phyloP scores from a whole-genome alignment of 64 coral and sea anemone genomes.

The Actinia tenebrosa region DNA sequence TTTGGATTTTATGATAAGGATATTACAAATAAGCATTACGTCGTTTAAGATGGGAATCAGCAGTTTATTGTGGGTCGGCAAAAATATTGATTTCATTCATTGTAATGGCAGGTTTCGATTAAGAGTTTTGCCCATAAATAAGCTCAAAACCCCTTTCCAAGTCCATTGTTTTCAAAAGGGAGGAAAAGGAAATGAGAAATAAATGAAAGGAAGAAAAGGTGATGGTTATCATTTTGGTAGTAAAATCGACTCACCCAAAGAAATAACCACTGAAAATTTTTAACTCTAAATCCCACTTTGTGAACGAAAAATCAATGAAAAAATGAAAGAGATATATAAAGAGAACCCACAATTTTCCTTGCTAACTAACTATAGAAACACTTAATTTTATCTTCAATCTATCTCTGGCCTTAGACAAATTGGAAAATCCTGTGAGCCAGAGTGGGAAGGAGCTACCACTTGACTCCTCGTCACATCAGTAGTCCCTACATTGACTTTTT shows the following conservation, averaged over 20 bases:
- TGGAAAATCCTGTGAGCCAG: neutral
- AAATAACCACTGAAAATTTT: no score
- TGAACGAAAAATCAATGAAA: neutral
- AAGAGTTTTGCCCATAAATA: neutral
- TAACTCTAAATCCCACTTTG: no score
- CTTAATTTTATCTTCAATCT: neutral
- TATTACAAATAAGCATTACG: neutral
- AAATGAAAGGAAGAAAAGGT: neutral
- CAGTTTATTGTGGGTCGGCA: neutral
- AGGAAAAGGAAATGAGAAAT: neutral
- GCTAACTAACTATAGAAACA: neutral
- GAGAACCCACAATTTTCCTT: neutral
- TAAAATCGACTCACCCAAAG: no score
- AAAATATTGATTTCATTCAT: neutral
- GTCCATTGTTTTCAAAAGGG: neutral
- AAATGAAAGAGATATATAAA: neutral
- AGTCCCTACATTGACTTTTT: neutral
- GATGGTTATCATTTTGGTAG: neutral
- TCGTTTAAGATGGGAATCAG: slow-evolving; percentile 1
- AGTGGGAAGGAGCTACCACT: neutral
- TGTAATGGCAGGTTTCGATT: neutral
- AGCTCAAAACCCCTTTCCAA: neutral
- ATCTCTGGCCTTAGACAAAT: neutral
- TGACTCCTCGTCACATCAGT: neutral
- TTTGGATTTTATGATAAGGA: neutral